Percentiles rank a stretch among this genome's conserved stretches.
phyloP scores from a whole-genome alignment of 2,113 vertebrate genomes.

The Corythornis madagascariensis region DNA sequence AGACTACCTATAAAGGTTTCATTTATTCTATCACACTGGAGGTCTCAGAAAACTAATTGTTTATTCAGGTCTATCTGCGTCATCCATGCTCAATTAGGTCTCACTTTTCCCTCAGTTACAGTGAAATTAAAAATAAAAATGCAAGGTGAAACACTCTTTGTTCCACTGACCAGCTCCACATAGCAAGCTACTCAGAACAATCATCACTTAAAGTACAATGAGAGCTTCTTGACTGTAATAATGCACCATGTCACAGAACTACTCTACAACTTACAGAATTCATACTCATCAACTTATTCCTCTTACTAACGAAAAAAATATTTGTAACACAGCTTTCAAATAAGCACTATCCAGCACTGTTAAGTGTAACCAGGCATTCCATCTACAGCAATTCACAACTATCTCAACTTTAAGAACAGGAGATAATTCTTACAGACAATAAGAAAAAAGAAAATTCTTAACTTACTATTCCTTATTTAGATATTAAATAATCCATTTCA shows the following conservation, averaged over 20 bases:
- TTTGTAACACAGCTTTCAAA: slow-evolving; percentile 25
- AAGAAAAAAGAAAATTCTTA: background rate
- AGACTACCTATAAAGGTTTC: slow-evolving; percentile 53
- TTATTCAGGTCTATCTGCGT: slow-evolving; percentile 68
- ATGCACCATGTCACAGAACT: background rate
- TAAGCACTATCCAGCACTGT: background rate
- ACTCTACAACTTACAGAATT: background rate
- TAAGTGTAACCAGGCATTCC: background rate
- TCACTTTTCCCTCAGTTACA: slow-evolving; percentile 44
- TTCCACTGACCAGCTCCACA: slow-evolving; percentile 2
- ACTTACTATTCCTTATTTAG: background rate
- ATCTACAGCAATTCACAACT: background rate
- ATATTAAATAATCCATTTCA: background rate
- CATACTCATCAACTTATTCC: background rate
- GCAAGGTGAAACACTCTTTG: slow-evolving; percentile 44
- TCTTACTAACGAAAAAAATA: slow-evolving; percentile 15
- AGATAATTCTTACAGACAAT: background rate
- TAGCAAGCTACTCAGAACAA: slow-evolving; percentile 25
- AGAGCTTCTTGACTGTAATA: background rate
- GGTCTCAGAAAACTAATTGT: slow-evolving; percentile 65
- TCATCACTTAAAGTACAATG: background rate
- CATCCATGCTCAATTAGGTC: slow-evolving; percentile 62
- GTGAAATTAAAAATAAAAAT: slow-evolving; percentile 67
- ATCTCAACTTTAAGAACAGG: slow-evolving; percentile 27
- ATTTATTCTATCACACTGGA: slow-evolving; percentile 58